A percentile compares a stretch with the other conserved stretches of the same genome.
Conservation (phyloP, 1,140 invertebrate genomes). For the Matsumurasca onukii region DNA sequence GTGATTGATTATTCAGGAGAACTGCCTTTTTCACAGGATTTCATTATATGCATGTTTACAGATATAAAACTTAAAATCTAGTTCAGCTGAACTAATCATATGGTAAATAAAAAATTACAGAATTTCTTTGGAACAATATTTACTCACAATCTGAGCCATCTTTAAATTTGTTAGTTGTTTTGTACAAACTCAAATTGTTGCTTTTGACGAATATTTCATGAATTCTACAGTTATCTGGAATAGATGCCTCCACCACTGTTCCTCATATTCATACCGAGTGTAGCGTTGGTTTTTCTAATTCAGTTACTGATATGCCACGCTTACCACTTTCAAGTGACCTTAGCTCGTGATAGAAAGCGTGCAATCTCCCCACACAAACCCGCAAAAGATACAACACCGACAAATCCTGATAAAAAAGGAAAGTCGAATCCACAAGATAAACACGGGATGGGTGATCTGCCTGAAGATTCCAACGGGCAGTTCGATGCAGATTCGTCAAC, state of each 20-base stretch:
- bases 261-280: background rate
- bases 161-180: too few relatives aligned
- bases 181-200: too few relatives aligned
- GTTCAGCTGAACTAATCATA: too few relatives aligned
- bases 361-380: conserved; percentile 37
- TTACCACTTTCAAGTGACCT: conserved; percentile 14
- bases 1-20: too few relatives aligned
- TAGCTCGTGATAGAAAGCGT: conserved; percentile 66
- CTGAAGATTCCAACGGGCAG: background rate
- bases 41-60: too few relatives aligned
- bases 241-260: conserved; percentile 11
- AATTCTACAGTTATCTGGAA: too few relatives aligned
- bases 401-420: background rate
- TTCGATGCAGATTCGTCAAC: background rate
- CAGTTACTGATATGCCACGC: background rate
- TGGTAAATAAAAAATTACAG: too few relatives aligned
- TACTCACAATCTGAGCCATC: too few relatives aligned
- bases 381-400: background rate
- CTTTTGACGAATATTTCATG: too few relatives aligned
- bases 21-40: too few relatives aligned
- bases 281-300: background rate
- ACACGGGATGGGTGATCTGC: background rate
- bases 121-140: too few relatives aligned
- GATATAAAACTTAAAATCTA: too few relatives aligned
- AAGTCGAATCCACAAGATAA: background rate